Conservation (phyloP, 2,113 vertebrate species). For the Scophthalmus maximus region DNA sequence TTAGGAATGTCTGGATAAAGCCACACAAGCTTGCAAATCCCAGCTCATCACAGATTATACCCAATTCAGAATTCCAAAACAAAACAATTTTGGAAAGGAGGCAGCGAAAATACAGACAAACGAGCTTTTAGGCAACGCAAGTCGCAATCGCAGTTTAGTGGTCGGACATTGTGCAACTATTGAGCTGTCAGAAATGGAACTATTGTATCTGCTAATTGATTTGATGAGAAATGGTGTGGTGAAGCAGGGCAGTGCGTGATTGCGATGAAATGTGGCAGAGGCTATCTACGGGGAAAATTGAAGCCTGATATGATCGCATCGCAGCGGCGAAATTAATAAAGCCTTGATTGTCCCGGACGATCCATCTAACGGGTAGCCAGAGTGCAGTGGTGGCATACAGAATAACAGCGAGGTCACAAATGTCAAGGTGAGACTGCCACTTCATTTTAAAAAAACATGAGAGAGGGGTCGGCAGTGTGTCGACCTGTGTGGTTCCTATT, state of each 20-base stretch:
- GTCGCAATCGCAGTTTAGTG: background rate
- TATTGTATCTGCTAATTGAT: conserved; percentile 17
- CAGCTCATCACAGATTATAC: conserved; percentile 30
- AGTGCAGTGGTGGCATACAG: conserved; percentile 40
- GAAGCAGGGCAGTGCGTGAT: background rate
- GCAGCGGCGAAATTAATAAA: conserved; percentile 20
- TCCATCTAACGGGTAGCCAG: conserved; percentile 30
- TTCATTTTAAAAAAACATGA: conserved; percentile 72
- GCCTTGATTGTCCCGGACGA: conserved; percentile 30
- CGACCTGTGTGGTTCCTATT: conserved; percentile 52
- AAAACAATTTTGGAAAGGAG: conserved; percentile 19
- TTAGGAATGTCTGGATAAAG: conserved; percentile 37
- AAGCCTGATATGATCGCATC: conserved; percentile 12
- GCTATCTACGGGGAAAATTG: conserved; percentile 23
- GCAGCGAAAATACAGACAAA: background rate
- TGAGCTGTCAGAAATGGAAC: conserved; percentile 11
- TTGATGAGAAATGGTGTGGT: conserved; percentile 8
- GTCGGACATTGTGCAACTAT: background rate
- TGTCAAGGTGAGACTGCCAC: conserved; percentile 70
- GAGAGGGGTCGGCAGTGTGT: conserved; percentile 35
- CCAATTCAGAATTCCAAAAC: conserved; percentile 16
- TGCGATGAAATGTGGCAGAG: conserved; percentile 35
- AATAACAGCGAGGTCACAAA: conserved; percentile 36
- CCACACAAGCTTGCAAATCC: conserved; percentile 34
- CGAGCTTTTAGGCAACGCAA: conserved; percentile 2